Evolutionary conservation across 2,888 invertebrate genomes (phyloP).

Genomic region (Cerceris rybyensis): DNA sequence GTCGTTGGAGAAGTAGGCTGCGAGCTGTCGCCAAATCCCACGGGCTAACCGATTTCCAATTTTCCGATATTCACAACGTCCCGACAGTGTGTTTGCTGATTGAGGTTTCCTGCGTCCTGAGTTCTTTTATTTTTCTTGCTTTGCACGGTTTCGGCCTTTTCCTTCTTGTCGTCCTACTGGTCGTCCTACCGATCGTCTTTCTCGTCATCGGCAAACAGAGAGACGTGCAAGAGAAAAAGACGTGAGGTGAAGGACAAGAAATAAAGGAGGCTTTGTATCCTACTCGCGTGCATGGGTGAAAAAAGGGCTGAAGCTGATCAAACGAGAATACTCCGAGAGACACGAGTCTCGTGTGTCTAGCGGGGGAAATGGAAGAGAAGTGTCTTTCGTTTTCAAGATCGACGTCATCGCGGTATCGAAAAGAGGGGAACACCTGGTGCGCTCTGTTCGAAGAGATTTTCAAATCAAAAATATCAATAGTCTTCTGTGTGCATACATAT

Average conservation of each 20-base stretch:
- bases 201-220: slow-evolving; percentile 3
- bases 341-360: slow-evolving; percentile 38
- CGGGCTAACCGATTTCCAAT: slow-evolving; percentile 73
- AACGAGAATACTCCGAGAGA: slow-evolving; percentile 46
- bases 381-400: slow-evolving; percentile 40
- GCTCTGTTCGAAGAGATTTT: slow-evolving; percentile 22
- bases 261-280: not conserved
- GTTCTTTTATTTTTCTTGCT: slow-evolving; percentile 42
- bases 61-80: slow-evolving; percentile 72
- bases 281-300: slow-evolving; percentile 3
- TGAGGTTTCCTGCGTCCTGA: slow-evolving; percentile 62
- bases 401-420: slow-evolving; percentile 34
- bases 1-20: slow-evolving; percentile 19
- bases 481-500: not conserved
- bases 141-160: too few species aligned
- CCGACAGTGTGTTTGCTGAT: slow-evolving; percentile 62
- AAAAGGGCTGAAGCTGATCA: slow-evolving; percentile 53
- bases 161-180: too few species aligned
- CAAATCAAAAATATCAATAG: slow-evolving; percentile 5
- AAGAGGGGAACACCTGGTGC: slow-evolving; percentile 47
- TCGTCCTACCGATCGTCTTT: not conserved
- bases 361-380: slow-evolving; percentile 36
- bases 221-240: slow-evolving; percentile 10
- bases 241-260: not conserved
- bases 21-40: slow-evolving; percentile 52